These are phyloP conservation scores for Atrichornis clamosus DNA, from an alignment of 2,113 vertebrate genomes.

Conservation along the genomic window DNA sequence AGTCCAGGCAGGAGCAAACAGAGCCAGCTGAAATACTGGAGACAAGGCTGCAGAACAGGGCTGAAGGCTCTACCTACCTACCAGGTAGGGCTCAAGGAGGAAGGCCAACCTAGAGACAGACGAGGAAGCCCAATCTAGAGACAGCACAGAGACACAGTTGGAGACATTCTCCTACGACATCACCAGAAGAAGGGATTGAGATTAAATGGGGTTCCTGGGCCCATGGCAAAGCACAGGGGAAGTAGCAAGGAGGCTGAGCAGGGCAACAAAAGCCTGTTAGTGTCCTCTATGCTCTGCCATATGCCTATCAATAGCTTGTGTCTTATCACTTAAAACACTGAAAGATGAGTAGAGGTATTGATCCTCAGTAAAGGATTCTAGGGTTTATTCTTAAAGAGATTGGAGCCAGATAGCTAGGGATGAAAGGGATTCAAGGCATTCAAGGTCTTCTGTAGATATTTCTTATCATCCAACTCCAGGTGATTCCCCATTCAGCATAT, in stretches of 20 bases:
- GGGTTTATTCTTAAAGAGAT: not conserved
- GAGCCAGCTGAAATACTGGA: not conserved
- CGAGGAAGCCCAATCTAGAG: not conserved
- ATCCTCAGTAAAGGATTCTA: not conserved
- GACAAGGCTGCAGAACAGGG: not conserved
- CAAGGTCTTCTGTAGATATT: not conserved
- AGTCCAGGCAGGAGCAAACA: not conserved
- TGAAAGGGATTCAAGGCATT: not conserved
- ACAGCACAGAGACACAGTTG: not conserved
- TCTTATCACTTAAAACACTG: not conserved
- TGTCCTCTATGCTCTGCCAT: not conserved
- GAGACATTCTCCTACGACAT: not conserved
- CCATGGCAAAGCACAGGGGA: not conserved
- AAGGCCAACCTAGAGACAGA: not conserved
- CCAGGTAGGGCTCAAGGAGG: not conserved
- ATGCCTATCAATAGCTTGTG: not conserved
- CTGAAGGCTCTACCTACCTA: not conserved
- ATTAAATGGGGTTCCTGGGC: not conserved
- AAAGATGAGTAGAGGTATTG: not conserved
- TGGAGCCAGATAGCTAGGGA: not conserved
- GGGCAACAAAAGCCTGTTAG: not conserved
- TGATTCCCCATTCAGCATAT: not conserved
- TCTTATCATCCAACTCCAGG: not conserved
- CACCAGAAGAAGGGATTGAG: rapidly evolving
- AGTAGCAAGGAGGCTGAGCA: not conserved